phyloP scores from a whole-genome alignment of 2,888 invertebrate genomes.

The Trypoxylon attenuatum region DNA sequence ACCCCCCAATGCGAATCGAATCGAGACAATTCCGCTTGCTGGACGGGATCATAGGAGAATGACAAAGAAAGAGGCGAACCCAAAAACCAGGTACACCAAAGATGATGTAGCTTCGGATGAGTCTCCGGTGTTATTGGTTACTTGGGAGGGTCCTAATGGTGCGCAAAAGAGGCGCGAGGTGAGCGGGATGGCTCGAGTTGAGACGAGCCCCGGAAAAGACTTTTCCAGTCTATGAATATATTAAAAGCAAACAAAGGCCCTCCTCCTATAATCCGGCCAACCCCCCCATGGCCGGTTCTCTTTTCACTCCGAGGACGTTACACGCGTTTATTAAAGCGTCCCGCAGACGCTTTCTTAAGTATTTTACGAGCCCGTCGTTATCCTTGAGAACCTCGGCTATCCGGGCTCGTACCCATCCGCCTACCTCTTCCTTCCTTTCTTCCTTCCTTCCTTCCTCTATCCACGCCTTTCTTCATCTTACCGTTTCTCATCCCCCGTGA shows the following conservation, averaged over 20 bases:
- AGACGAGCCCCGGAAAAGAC: constrained; percentile 54
- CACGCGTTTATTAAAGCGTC: constrained; percentile 62
- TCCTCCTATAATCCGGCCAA: constrained; percentile 29
- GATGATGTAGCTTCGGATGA: no score
- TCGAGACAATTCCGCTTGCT: no score
- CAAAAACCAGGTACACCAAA: no score
- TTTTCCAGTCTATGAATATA: constrained; percentile 70
- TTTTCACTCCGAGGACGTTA: constrained; percentile 29
- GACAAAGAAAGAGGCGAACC: no score
- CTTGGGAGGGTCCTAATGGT: no score
- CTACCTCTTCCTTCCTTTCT: no score
- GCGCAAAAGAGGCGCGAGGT: no score
- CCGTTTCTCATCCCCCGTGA: not conserved
- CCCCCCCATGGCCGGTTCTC: constrained; percentile 13
- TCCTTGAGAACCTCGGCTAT: constrained; percentile 52
- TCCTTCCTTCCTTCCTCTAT: constrained; percentile 13
- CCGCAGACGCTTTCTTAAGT: constrained; percentile 61
- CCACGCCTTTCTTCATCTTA: not conserved
- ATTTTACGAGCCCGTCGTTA: constrained; percentile 61
- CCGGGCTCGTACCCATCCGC: no score
- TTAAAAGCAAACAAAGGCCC: constrained; percentile 66
- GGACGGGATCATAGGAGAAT: no score
- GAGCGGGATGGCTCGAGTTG: no score
- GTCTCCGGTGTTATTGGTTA: no score
- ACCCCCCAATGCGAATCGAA: constrained; percentile 27